Evolutionary conservation across 2,888 invertebrate genomes (phyloP).

Genomic region (Myopa testacea): DNA sequence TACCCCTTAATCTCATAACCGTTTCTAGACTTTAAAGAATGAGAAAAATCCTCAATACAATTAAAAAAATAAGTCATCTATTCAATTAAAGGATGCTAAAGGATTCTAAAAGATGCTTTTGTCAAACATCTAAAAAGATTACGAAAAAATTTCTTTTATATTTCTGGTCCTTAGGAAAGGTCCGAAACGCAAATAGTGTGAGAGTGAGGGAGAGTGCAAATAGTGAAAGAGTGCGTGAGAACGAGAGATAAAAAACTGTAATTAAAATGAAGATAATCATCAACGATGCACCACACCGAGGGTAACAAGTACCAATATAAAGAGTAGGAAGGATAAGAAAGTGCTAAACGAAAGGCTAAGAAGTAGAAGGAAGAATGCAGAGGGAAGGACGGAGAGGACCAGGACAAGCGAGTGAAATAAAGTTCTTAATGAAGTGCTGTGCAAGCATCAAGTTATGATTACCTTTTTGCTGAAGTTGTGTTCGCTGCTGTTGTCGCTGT

Average conservation of each 20-base stretch:
- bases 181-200: too few relatives aligned
- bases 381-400: not conserved
- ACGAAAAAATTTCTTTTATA: too few relatives aligned
- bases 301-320: not conserved
- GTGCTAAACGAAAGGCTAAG: not conserved
- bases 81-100: too few relatives aligned
- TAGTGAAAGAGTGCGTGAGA: not conserved
- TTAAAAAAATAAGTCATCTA: too few relatives aligned
- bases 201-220: not conserved
- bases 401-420: slow-evolving; percentile 7
- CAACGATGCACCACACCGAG: not conserved
- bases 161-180: not conserved
- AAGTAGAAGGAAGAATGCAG: not conserved
- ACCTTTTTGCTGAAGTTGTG: slow-evolving; percentile 10
- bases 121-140: too few relatives aligned
- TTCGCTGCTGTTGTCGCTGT: not conserved
- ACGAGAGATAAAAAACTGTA: not conserved
- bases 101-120: too few relatives aligned
- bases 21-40: too few relatives aligned
- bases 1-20: too few relatives aligned
- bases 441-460: slow-evolving; percentile 36
- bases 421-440: slow-evolving; percentile 36
- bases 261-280: slow-evolving; percentile 20
- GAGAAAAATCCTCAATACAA: too few relatives aligned
- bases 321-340: not conserved